Conservation (phyloP, 2,797 vertebrate genomes). For the Geotrypetes seraphini region DNA sequence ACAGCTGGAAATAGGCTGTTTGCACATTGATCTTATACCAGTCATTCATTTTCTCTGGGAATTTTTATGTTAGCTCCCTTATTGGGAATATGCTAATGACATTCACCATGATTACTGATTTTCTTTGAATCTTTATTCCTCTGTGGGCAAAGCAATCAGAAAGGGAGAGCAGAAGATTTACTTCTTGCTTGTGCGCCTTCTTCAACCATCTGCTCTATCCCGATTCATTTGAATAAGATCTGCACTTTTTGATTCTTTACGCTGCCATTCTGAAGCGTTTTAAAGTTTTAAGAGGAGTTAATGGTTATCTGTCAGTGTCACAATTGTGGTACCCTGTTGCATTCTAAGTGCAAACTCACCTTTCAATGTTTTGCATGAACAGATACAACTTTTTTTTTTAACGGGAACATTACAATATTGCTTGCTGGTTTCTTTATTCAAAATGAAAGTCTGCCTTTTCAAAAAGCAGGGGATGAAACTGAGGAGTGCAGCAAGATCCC, state of each 20-base stretch:
- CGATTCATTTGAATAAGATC: conserved; percentile 79
- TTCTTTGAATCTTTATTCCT: conserved; percentile 89
- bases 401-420: conserved; percentile 39
- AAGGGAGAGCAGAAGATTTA: conserved; percentile 80
- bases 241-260: conserved; percentile 60
- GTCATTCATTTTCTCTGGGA: conserved; percentile 73
- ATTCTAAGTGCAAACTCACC: conserved; percentile 32
- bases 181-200: conserved; percentile 70
- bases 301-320: conserved; percentile 49
- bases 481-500: no score
- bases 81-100: conserved; percentile 94
- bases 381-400: conserved; percentile 53
- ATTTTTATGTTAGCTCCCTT: conserved; percentile 75
- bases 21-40: conserved; percentile 52
- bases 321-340: conserved; percentile 22
- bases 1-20: conserved; percentile 55
- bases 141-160: conserved; percentile 83
- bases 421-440: conserved; percentile 41
- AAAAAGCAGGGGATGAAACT: no score
- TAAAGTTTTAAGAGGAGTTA: conserved; percentile 51
- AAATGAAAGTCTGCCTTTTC: no score
- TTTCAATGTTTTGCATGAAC: conserved; percentile 35
- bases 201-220: conserved; percentile 72
- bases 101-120: conserved; percentile 86
- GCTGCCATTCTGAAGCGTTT: conserved; percentile 42